Conservation (phyloP, 1,140 invertebrate genomes). For the Portunus trituberculatus region DNA sequence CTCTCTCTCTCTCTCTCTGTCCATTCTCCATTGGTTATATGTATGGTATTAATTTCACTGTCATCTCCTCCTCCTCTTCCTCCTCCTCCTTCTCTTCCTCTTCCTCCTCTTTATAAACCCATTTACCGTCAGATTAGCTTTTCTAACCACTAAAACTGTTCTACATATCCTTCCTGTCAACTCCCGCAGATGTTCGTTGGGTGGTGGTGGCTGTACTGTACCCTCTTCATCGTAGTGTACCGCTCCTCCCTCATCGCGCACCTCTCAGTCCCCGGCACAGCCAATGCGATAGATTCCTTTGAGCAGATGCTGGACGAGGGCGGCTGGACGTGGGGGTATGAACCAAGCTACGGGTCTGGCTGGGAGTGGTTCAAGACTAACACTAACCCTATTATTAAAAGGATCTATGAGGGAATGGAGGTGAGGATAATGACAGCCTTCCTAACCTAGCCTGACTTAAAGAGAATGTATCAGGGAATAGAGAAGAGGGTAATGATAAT, state of each 20-base stretch:
- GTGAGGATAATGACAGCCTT: neutral
- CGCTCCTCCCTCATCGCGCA: conserved; percentile 71
- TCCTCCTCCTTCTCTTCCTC: neutral
- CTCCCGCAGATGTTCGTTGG: conserved; percentile 65
- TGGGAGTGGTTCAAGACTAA: conserved; percentile 67
- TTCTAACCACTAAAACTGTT: neutral
- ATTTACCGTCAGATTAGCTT: neutral
- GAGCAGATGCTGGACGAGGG: conserved; percentile 40
- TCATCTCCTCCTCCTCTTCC: neutral
- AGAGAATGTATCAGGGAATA: too few species aligned
- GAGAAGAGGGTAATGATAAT: neutral
- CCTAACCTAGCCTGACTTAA: too few species aligned
- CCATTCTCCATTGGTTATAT: neutral
- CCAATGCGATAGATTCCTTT: conserved; percentile 63
- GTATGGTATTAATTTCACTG: neutral
- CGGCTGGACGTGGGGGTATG: conserved; percentile 71
- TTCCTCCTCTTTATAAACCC: neutral
- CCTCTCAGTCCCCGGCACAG: conserved; percentile 62
- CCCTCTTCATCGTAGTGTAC: conserved; percentile 68
- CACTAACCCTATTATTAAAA: conserved; percentile 53
- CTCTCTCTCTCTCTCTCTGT: conserved; percentile 28
- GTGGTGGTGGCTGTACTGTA: conserved; percentile 75
- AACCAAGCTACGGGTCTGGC: conserved; percentile 71
- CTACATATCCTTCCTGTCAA: too few species aligned
- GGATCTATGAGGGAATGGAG: conserved; percentile 56